Base-by-base conservation (phyloP, 1,140 invertebrate genomes). In the Hetaerina americana region DNA sequence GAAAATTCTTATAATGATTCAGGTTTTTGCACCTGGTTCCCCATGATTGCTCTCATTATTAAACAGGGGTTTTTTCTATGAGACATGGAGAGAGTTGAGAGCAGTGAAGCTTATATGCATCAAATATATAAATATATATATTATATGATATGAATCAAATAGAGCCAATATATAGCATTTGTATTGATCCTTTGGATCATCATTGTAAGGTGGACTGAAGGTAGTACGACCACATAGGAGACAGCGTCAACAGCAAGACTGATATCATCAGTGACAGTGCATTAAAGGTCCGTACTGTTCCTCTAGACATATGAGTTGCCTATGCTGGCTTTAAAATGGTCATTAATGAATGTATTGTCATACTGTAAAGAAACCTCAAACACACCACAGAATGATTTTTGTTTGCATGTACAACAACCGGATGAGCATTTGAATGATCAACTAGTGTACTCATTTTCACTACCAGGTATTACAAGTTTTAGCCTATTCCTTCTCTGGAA, bases 401-500 rank as follows among this genome's bases (percentile, higher is more conserved):
- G 68, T 27, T 69, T 69, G 22, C n/a, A 69, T 69, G n/a, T 28
- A 69, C 68, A 57, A 57, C 40, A 57, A 18, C 40, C 22, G 40
- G 40, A 57, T 57, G 40, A 57, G 40, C 40, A 57, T 57, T 12
- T 57, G 40, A 57, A 57, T 57, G 22, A 57, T 57, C 40, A 57
- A 57, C 40, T 57, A 69, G 28, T 27, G 28, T 28, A 69, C 28
- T 27, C 68, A 69, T 28, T 69, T 26, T 69, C 68, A 69, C 68
- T 27, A 28, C 68, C 68, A 69, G 28, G 28, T 69, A 28, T 69
- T 28, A 57, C 26, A 69, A 69, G 24, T 27, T 69, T 69, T 69
- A 69, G 68, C 26, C 68, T 69, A 28, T 69, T 69, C 68, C 68
- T 69, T 69, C 68, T 28, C 68, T 69, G 68, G 28, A 69, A 69